A percentile compares a stretch with the other conserved stretches of the same genome.
Conservation (phyloP, 2,113 vertebrate species). For the Pachypanchax playfairii region DNA sequence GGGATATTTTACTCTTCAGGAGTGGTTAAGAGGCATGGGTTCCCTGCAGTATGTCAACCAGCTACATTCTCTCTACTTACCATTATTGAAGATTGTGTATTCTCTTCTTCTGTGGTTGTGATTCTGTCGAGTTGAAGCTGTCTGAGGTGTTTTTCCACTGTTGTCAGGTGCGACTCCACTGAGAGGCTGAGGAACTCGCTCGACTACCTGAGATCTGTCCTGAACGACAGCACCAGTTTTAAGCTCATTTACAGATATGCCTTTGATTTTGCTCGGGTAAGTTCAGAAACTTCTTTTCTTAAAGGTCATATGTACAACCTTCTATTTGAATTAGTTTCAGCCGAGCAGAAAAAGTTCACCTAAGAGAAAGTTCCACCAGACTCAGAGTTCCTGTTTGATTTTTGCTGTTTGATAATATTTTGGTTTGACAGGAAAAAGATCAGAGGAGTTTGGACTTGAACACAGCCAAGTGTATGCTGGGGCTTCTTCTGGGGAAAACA, state of each 20-base stretch:
- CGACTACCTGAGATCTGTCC: conserved; percentile 97
- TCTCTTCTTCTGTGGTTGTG: not conserved
- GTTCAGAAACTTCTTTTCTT: conserved; percentile 58
- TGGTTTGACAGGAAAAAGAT: conserved; percentile 91
- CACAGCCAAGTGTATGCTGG: conserved; percentile 99
- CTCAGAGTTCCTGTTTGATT: too few relatives aligned
- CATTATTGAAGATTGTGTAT: not conserved
- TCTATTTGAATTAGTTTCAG: conserved; percentile 6
- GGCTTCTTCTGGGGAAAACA: conserved; percentile 96
- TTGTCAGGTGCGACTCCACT: conserved; percentile 92
- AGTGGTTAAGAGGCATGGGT: conserved; percentile 99
- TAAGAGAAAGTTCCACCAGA: too few relatives aligned
- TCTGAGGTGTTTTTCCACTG: conserved; percentile 55
- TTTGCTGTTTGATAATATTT: conserved; percentile 24
- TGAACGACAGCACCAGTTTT: conserved; percentile 97
- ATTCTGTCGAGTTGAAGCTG: not conserved
- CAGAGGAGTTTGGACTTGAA: conserved; percentile 99
- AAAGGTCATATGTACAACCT: not conserved
- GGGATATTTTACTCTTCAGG: conserved; percentile 98
- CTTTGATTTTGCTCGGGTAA: conserved; percentile 99
- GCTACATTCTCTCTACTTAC: not conserved
- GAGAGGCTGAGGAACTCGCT: conserved; percentile 96
- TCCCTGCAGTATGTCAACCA: conserved; percentile 90
- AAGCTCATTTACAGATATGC: conserved; percentile 99
- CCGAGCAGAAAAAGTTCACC: not conserved